Evolutionary conservation across 2,113 vertebrate species (phyloP).

Genomic region (Leptocoma aspasia): DNA sequence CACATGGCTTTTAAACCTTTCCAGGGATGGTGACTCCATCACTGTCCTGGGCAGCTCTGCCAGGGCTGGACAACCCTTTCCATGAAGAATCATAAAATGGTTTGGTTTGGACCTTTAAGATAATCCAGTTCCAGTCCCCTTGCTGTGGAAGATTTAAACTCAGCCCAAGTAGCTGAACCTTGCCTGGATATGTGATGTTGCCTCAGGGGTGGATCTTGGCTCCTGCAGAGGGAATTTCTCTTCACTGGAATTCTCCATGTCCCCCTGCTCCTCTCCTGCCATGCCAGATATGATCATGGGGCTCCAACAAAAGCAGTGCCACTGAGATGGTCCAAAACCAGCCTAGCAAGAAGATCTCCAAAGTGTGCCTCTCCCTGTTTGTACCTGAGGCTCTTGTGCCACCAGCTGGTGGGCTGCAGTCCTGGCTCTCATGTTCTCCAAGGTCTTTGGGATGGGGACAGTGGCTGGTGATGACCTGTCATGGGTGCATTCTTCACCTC

Average conservation of each 20-base stretch:
- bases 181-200: background rate
- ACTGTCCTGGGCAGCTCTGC: background rate
- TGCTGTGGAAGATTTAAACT: background rate
- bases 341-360: background rate
- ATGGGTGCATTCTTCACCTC: background rate
- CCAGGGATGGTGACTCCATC: accelerated
- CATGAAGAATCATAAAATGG: background rate
- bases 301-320: background rate
- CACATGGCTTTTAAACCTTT: background rate
- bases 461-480: background rate
- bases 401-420: background rate
- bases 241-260: background rate
- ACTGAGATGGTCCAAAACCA: background rate
- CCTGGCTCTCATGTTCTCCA: background rate
- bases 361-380: background rate
- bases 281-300: accelerated
- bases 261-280: background rate
- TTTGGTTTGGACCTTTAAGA: background rate
- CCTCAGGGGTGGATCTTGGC: background rate
- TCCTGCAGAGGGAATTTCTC: background rate
- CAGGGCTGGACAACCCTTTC: background rate
- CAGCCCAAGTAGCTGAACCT: background rate
- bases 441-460: background rate
- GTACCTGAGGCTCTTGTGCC: background rate
- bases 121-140: background rate